Percentiles rank a stretch among this genome's conserved stretches.
Evolutionary conservation across 2,797 vertebrate genomes (phyloP).

Genomic region (Knipowitschia caucasica): DNA sequence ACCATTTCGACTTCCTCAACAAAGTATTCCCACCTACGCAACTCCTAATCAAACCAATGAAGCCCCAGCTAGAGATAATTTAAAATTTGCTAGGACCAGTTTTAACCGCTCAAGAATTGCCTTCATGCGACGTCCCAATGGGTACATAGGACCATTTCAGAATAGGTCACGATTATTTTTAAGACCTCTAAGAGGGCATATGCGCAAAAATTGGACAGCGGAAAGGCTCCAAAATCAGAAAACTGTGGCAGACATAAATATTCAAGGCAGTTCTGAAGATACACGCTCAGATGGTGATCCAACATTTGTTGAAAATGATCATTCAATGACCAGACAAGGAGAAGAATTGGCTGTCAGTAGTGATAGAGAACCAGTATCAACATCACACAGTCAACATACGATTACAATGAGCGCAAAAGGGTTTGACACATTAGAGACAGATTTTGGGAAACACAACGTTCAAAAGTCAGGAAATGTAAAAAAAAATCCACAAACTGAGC

Average conservation of each 20-base stretch:
- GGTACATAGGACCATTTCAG: slow-evolving; percentile 21
- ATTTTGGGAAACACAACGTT: slow-evolving; percentile 2
- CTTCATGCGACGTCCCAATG: slow-evolving; percentile 4
- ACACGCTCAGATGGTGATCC: background rate
- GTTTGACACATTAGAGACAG: slow-evolving; percentile 1
- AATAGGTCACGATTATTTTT: slow-evolving; percentile 46
- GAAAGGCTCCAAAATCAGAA: slow-evolving; percentile 8
- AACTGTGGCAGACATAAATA: background rate
- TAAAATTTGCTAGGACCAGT: background rate
- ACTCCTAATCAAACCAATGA: background rate
- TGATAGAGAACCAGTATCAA: background rate
- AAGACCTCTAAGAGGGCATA: slow-evolving; percentile 21
- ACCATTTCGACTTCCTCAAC: slow-evolving; percentile 22
- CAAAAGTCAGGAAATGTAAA: background rate
- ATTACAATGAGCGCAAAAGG: background rate
- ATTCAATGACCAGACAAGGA: background rate
- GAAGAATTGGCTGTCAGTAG: too few relatives aligned
- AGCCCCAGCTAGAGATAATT: background rate
- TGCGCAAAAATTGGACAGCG: slow-evolving; percentile 23
- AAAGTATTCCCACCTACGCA: background rate
- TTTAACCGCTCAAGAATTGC: slow-evolving; percentile 16
- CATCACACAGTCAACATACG: background rate
- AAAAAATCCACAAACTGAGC: background rate
- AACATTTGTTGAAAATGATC: background rate
- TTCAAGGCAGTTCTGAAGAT: background rate